Evolutionary conservation across 1,140 invertebrate species (phyloP).

Genomic region (Listronotus oregonensis): DNA sequence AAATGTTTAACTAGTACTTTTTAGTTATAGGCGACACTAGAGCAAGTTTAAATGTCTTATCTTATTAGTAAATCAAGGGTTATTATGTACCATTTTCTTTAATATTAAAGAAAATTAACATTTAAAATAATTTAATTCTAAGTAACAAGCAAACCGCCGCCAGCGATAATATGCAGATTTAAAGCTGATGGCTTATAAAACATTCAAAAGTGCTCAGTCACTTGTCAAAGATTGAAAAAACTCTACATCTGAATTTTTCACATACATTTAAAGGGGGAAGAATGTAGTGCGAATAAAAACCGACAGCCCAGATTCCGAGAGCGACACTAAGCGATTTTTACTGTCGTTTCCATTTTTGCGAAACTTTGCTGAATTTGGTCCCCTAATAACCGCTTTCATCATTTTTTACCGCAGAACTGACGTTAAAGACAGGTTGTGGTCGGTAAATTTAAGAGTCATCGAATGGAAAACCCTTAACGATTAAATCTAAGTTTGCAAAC

Average conservation of each 20-base stretch:
- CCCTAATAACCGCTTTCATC: constrained; percentile 1
- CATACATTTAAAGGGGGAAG: not conserved
- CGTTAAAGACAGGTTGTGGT: not conserved
- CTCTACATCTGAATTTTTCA: constrained; percentile 9
- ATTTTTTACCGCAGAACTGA: not conserved
- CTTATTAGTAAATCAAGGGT: too few species aligned
- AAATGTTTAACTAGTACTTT: too few species aligned
- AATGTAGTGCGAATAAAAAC: constrained; percentile 12
- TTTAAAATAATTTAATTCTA: too few species aligned
- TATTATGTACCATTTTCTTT: too few species aligned
- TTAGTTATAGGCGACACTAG: too few species aligned
- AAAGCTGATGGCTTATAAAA: not conserved
- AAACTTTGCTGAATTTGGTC: not conserved
- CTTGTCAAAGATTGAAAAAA: constrained; percentile 5
- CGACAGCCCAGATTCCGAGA: constrained; percentile 5
- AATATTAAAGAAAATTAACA: too few species aligned
- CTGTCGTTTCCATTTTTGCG: constrained; percentile 11
- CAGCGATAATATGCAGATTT: too few species aligned
- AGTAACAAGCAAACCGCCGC: too few species aligned
- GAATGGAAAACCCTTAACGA: not conserved
- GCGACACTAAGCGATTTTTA: constrained; percentile 15
- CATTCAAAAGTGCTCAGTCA: constrained; percentile 7
- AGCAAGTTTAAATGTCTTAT: too few species aligned
- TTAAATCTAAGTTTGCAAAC: not conserved
- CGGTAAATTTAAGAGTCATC: constrained; percentile 3